A percentile compares a stretch with the other conserved stretches of the same genome.
Evolutionary conservation across 2,888 invertebrate genomes (phyloP).

Genomic region (Philereme vetulata): DNA sequence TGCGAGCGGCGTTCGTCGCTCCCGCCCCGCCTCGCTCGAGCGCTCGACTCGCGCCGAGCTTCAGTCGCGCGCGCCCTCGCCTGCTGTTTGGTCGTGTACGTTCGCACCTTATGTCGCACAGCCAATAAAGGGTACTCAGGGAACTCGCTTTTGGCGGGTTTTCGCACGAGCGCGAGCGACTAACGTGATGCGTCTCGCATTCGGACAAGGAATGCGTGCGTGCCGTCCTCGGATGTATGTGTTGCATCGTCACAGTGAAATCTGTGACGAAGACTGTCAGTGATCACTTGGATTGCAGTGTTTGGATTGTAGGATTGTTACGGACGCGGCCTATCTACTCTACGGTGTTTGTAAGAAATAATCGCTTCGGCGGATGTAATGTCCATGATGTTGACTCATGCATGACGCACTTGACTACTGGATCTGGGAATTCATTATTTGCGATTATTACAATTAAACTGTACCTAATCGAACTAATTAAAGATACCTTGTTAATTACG

Average conservation of each 20-base stretch:
- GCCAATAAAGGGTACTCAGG: constrained; percentile 58
- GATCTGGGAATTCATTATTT: constrained; percentile 70
- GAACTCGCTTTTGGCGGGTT: constrained; percentile 79
- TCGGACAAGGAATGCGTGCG: constrained; percentile 72
- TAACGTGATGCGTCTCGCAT: constrained; percentile 70
- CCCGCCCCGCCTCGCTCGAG: constrained; percentile 74
- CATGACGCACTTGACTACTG: constrained; percentile 80
- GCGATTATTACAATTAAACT: constrained; percentile 39
- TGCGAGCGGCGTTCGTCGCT: constrained; percentile 72
- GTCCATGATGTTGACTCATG: constrained; percentile 81
- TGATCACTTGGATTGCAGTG: constrained; percentile 82
- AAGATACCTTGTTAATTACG: constrained; percentile 17
- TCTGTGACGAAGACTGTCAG: constrained; percentile 65
- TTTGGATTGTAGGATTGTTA: constrained; percentile 73
- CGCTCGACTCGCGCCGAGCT: constrained; percentile 41
- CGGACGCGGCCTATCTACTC: constrained; percentile 57
- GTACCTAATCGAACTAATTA: too few species aligned
- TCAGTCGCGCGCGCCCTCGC: constrained; percentile 76
- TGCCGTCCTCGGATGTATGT: constrained; percentile 61
- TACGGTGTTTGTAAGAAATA: constrained; percentile 72
- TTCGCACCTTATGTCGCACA: constrained; percentile 44
- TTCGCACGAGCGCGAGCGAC: constrained; percentile 64
- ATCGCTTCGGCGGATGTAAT: constrained; percentile 72
- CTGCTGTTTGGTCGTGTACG: constrained; percentile 59
- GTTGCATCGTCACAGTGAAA: constrained; percentile 66